Evolutionary conservation across 2,888 invertebrate genomes (phyloP).

Genomic region (Drosophila multiciliata): DNA sequence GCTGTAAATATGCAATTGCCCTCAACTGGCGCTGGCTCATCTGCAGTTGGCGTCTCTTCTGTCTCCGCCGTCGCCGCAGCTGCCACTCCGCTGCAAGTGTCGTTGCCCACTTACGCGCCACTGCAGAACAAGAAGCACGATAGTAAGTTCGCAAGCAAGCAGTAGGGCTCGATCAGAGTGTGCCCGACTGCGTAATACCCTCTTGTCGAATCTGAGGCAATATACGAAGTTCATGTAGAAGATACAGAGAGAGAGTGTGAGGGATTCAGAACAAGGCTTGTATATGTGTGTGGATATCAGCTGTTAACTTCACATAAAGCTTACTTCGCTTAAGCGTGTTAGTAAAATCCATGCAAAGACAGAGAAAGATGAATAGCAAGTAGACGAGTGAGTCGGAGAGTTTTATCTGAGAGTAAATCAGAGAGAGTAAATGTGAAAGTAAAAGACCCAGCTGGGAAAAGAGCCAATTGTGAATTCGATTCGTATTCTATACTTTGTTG

Average conservation of each 20-base stretch:
- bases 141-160: constrained; percentile 61
- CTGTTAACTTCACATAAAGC: neutral
- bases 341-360: neutral
- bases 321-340: neutral
- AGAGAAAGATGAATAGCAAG: neutral
- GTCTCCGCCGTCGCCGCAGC: constrained; percentile 15
- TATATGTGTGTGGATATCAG: neutral
- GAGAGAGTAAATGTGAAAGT: neutral
- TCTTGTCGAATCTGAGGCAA: neutral
- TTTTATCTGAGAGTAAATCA: neutral
- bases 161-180: neutral
- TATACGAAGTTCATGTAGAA: neutral
- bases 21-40: constrained; percentile 24
- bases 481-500: neutral
- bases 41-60: constrained; percentile 1
- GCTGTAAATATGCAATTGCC: constrained; percentile 38
- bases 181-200: neutral
- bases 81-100: constrained; percentile 42
- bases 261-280: neutral
- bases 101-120: constrained; percentile 57
- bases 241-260: neutral
- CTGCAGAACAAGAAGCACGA: constrained; percentile 68
- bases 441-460: neutral
- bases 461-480: neutral
- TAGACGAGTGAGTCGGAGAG: neutral